phyloP scores from a whole-genome alignment of 1,140 invertebrate genomes.

The Amphibalanus amphitrite region DNA sequence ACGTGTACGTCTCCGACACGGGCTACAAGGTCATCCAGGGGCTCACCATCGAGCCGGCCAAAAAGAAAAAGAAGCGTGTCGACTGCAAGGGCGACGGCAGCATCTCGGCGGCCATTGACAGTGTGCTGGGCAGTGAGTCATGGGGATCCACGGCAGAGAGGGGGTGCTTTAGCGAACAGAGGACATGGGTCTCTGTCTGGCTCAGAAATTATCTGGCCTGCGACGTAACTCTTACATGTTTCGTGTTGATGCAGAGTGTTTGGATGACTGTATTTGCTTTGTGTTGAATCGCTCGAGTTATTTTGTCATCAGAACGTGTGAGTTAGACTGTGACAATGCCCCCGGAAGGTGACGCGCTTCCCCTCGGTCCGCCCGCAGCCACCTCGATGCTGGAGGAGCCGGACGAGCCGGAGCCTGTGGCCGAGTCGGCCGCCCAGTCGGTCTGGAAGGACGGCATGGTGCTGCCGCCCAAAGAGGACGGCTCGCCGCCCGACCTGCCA shows the following conservation, averaged over 20 bases:
- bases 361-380: too few relatives aligned
- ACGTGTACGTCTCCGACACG: background rate
- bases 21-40: background rate
- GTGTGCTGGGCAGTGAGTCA: background rate
- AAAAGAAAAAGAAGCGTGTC: background rate
- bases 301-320: too few relatives aligned
- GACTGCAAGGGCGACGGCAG: background rate
- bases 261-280: too few relatives aligned
- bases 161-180: too few relatives aligned
- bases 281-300: too few relatives aligned
- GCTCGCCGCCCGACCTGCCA: conserved; percentile 42
- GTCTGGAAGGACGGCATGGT: conserved; percentile 51
- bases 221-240: too few relatives aligned
- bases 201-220: too few relatives aligned
- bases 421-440: background rate
- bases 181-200: too few relatives aligned
- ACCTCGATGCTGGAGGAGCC: background rate
- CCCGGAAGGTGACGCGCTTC: too few relatives aligned
- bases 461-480: conserved; percentile 51
- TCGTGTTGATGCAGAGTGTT: too few relatives aligned
- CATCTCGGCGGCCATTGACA: conserved; percentile 1
- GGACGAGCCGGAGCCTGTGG: background rate
- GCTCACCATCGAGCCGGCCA: background rate
- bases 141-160: too few relatives aligned
- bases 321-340: too few relatives aligned